Conservation (phyloP, 2,113 vertebrate genomes). For the Scolopax mira region DNA sequence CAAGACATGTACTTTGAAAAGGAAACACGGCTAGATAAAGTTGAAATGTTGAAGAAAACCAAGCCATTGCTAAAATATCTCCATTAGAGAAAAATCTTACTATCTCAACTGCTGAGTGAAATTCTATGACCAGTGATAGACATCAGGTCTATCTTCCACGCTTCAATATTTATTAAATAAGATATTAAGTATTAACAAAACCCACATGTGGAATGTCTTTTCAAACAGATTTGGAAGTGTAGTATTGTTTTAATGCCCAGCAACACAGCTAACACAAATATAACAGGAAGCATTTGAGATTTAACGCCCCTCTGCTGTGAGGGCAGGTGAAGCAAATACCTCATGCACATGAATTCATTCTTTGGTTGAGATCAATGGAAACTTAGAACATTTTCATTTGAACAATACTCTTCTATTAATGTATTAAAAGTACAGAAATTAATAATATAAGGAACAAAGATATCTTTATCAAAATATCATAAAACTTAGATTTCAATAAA, state of each 20-base stretch:
- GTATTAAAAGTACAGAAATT: background rate
- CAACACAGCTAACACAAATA: background rate
- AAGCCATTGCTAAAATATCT: background rate
- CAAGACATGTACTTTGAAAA: background rate
- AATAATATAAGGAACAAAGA: background rate
- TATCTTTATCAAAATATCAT: background rate
- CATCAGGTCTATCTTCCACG: background rate
- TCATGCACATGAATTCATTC: background rate
- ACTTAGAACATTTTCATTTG: background rate
- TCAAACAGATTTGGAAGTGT: background rate
- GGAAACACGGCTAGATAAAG: background rate
- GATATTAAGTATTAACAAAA: background rate
- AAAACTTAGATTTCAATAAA: background rate
- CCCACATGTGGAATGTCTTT: background rate
- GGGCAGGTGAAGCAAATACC: background rate
- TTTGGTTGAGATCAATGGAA: background rate
- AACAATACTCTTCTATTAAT: background rate
- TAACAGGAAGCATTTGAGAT: background rate
- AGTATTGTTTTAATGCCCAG: background rate
- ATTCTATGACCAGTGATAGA: background rate
- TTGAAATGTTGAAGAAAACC: background rate
- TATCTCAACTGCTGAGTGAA: background rate
- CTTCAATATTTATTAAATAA: background rate
- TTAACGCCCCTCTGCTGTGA: background rate
- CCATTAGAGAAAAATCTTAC: background rate